phyloP scores from a whole-genome alignment of 2,113 vertebrate genomes.

The Motacilla tschutschensis region DNA sequence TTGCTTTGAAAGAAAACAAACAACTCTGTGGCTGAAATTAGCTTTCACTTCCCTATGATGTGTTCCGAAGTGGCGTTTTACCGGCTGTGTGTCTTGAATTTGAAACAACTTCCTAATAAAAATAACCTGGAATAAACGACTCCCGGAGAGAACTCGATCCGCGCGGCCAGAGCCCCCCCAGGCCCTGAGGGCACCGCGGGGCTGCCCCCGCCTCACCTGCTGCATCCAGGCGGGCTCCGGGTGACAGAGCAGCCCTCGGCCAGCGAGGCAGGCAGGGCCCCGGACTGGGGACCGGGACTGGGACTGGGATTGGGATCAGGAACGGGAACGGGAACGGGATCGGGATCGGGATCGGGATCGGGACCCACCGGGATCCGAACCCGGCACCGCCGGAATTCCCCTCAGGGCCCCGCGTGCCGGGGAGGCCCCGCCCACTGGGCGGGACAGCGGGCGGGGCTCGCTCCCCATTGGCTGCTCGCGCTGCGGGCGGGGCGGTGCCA shows the following conservation, averaged over 20 bases:
- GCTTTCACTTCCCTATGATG: background rate
- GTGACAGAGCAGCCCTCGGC: background rate
- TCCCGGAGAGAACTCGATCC: background rate
- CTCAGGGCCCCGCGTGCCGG: fast-evolving
- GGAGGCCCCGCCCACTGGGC: fast-evolving
- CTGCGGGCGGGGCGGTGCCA: background rate
- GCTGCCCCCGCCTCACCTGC: background rate
- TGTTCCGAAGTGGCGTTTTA: background rate
- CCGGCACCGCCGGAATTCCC: fast-evolving
- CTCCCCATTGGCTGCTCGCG: background rate
- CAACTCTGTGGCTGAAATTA: background rate
- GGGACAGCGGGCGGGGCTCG: fast-evolving
- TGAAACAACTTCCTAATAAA: constrained; percentile 52
- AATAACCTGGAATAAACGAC: constrained; percentile 22
- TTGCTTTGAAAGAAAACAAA: background rate
- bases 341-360: fast-evolving
- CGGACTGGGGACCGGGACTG: background rate
- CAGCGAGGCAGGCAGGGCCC: background rate
- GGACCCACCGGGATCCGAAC: background rate
- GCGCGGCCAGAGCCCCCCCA: background rate
- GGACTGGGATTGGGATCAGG: fast-evolving
- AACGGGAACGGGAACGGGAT: fast-evolving
- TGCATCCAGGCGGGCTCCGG: background rate
- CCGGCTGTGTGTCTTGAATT: background rate
- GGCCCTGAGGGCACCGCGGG: background rate